Evolutionary conservation across 2,797 vertebrate species (phyloP).

Genomic region (Mionectes olivaceus): DNA sequence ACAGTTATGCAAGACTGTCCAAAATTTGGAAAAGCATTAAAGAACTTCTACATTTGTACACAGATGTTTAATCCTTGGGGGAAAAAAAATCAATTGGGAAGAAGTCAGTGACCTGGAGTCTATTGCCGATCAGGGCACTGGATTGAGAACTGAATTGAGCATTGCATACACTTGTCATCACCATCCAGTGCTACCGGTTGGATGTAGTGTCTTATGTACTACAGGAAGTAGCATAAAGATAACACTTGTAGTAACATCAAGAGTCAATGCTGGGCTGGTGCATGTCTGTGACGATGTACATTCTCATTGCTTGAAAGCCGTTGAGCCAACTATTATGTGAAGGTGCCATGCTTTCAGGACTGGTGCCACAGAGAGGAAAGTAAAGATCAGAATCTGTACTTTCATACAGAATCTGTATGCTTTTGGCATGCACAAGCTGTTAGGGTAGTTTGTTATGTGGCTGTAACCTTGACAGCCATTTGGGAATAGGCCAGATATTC

Average conservation of each 20-base stretch:
- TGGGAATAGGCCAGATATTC: neutral
- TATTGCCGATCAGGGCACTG: constrained; percentile 14
- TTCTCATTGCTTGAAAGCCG: neutral
- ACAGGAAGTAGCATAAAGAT: neutral
- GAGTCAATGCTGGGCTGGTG: neutral
- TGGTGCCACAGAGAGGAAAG: neutral
- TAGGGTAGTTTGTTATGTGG: neutral
- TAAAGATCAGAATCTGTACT: neutral
- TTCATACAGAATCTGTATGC: neutral
- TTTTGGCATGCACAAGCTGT: neutral
- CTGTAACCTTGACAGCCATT: neutral
- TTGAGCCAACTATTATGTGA: neutral
- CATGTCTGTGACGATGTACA: neutral
- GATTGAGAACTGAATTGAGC: constrained; percentile 8
- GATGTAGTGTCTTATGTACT: neutral
- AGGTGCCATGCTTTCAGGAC: neutral
- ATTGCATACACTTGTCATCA: neutral
- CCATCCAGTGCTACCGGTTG: neutral
- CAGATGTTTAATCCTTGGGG: constrained; percentile 37
- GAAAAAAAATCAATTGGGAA: neutral
- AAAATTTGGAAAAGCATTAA: constrained; percentile 63
- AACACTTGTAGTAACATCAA: neutral
- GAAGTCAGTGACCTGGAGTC: constrained; percentile 56
- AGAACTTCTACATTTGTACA: constrained; percentile 26
- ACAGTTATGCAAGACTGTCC: constrained; percentile 39